A percentile compares a stretch with the other conserved stretches of the same genome.
These are phyloP conservation scores for Scleropages formosus DNA, from an alignment of 2,797 vertebrate genomes.

Conservation along the genomic window DNA sequence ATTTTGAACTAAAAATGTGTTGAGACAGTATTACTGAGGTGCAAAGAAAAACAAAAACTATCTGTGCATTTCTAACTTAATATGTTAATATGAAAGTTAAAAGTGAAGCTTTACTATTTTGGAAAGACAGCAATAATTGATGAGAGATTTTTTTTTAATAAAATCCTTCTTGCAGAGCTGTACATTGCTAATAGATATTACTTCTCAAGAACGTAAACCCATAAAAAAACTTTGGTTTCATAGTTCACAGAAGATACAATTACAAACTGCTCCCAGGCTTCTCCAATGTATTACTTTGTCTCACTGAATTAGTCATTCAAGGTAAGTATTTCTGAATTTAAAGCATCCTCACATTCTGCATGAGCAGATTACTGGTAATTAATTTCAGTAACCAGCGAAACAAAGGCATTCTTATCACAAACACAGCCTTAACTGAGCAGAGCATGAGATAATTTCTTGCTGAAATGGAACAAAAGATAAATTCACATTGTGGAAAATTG, in stretches of 20 bases:
- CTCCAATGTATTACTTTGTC: constrained; percentile 12
- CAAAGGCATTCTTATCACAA: constrained; percentile 30
- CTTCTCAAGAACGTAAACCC: too few species aligned
- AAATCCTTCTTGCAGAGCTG: too few species aligned
- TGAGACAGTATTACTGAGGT: too few species aligned
- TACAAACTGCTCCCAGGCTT: background rate
- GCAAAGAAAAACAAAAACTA: too few species aligned
- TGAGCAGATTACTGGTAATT: constrained; percentile 24
- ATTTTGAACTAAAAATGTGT: too few species aligned
- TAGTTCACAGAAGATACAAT: background rate
- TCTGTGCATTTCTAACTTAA: too few species aligned
- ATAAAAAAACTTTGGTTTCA: background rate
- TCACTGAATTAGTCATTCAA: constrained; percentile 26
- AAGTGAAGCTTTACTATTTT: too few species aligned
- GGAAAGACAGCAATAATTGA: too few species aligned
- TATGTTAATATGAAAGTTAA: too few species aligned
- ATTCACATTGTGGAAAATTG: constrained; percentile 22
- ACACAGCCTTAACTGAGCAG: constrained; percentile 22
- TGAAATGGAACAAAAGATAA: constrained; percentile 19
- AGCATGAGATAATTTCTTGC: constrained; percentile 28
- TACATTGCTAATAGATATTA: too few species aligned
- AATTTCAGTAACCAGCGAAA: constrained; percentile 25
- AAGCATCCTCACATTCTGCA: constrained; percentile 23
- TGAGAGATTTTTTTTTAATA: too few species aligned
- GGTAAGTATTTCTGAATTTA: constrained; percentile 18